Percentiles rank a stretch among this genome's conserved stretches.
Evolutionary conservation across 2,113 vertebrate genomes (phyloP).

Genomic region (Antidorcas marsupialis): DNA sequence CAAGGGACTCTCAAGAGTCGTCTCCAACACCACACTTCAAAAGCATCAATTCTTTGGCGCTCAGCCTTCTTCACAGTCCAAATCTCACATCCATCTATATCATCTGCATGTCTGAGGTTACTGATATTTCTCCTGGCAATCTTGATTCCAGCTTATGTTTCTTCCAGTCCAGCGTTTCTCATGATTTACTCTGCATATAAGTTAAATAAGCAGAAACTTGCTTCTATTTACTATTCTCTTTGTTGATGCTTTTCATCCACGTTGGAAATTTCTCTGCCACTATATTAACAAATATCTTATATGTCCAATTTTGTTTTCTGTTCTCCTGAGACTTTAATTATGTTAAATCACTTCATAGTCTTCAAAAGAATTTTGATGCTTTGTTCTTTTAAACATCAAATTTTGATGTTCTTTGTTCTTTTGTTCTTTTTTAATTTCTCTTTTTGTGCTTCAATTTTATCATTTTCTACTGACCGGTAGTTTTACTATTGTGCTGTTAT

Average conservation of each 20-base stretch:
- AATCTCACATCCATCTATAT: too few relatives aligned
- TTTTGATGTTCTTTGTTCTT: background rate
- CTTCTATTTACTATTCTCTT: background rate
- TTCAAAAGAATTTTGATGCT: background rate
- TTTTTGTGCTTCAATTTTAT: background rate
- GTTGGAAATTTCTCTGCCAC: background rate
- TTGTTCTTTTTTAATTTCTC: background rate
- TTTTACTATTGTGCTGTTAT: background rate
- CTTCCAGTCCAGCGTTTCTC: too few relatives aligned
- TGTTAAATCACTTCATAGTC: background rate
- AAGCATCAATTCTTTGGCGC: rapidly evolving
- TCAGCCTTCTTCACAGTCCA: too few relatives aligned
- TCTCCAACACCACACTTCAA: too few relatives aligned
- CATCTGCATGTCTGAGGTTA: too few relatives aligned
- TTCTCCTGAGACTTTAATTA: background rate
- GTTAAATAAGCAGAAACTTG: background rate
- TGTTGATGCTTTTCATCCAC: background rate
- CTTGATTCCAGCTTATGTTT: too few relatives aligned
- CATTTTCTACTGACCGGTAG: background rate
- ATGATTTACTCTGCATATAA: too few relatives aligned
- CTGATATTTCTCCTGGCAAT: too few relatives aligned
- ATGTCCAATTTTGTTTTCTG: background rate
- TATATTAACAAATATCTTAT: background rate
- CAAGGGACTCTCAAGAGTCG: too few relatives aligned
- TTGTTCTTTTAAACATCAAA: background rate